Conservation (phyloP, 1,140 invertebrate genomes). For the Pachypsylla venusta region DNA sequence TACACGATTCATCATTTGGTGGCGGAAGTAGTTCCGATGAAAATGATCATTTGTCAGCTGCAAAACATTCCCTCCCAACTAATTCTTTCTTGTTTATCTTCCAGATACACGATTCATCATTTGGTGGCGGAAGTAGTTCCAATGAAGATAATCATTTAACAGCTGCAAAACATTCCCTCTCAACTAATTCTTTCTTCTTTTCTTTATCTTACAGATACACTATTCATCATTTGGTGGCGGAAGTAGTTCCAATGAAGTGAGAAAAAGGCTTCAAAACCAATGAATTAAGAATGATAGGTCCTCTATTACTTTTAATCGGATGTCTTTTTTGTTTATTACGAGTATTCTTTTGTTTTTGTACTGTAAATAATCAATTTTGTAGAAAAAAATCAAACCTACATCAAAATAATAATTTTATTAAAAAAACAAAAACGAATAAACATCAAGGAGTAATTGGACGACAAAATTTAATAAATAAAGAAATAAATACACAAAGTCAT, state of each 20-base stretch:
- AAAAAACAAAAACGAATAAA: too few species aligned
- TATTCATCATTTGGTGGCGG: conserved; percentile 27
- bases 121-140: conserved; percentile 30
- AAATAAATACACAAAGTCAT: too few species aligned
- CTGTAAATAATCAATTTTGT: conserved; percentile 1
- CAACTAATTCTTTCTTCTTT: too few species aligned
- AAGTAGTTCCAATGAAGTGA: conserved; percentile 38
- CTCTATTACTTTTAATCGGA: conserved; percentile 47
- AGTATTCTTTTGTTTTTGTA: conserved; percentile 42
- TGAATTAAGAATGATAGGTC: conserved; percentile 65
- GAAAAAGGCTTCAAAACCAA: conserved; percentile 78
- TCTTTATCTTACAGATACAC: too few species aligned
- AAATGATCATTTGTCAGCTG: conserved; percentile 26
- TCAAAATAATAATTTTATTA: too few species aligned
- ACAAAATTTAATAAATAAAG: too few species aligned
- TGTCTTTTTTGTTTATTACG: conserved; percentile 42
- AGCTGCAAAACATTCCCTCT: conserved; percentile 40
- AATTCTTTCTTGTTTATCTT: too few species aligned
- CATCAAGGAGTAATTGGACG: too few species aligned
- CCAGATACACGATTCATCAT: too few species aligned
- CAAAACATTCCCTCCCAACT: conserved; percentile 30
- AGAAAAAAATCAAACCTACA: neutral
- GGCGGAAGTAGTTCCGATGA: conserved; percentile 49
- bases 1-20: conserved; percentile 56
- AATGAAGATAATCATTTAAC: conserved; percentile 28